Percentiles rank a stretch among this genome's conserved stretches.
Conservation (phyloP, 92 coral and sea anemone genomes). For the Paramuricea clavata region DNA sequence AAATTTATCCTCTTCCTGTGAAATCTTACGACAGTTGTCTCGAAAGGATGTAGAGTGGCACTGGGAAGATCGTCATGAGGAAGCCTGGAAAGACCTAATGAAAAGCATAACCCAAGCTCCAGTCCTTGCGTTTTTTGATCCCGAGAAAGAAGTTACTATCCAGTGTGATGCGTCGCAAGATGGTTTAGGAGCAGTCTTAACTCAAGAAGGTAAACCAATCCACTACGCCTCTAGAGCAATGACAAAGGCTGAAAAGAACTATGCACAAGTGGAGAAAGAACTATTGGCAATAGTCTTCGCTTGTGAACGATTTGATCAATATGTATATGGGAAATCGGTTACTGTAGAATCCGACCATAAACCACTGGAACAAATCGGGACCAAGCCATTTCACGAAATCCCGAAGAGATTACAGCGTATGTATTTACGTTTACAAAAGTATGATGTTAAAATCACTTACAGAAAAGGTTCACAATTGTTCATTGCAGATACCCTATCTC, state of each 20-base stretch:
- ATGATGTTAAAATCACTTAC: no score
- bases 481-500: constrained; percentile 43
- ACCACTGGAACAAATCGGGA: constrained; percentile 31
- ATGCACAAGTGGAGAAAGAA: constrained; percentile 34
- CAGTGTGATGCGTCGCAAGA: constrained; percentile 34
- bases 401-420: no score
- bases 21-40: constrained; percentile 11
- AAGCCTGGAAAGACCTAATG: background rate
- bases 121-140: constrained; percentile 29
- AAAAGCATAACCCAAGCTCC: constrained; percentile 21
- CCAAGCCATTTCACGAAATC: constrained; percentile 33
- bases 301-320: constrained; percentile 37
- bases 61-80: constrained; percentile 24
- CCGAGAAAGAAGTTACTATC: no score
- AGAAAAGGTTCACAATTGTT: no score
- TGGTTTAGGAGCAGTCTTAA: constrained; percentile 34
- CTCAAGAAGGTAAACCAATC: no score
- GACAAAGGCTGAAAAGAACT: constrained; percentile 15
- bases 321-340: constrained; percentile 15
- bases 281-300: no score
- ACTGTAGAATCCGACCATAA: constrained; percentile 35
- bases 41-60: constrained; percentile 29
- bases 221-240: constrained; percentile 19
- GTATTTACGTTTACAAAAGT: no score
- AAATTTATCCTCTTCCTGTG: constrained; percentile 20